A percentile compares a stretch with the other conserved stretches of the same genome.
phyloP scores from a whole-genome alignment of 1,140 invertebrate genomes.

The Drepana arcuata region DNA sequence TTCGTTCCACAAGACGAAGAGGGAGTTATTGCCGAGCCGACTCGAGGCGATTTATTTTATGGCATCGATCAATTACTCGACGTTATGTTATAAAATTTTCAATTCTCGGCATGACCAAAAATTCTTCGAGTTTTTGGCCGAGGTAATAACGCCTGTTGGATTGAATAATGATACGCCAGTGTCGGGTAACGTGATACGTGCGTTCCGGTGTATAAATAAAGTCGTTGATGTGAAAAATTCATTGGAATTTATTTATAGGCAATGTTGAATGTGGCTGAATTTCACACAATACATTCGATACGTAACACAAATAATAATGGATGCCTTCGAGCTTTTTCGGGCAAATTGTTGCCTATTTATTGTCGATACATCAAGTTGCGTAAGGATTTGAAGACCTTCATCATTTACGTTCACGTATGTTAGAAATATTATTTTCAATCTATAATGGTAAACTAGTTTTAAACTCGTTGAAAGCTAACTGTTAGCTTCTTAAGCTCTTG shows the following conservation, averaged over 20 bases:
- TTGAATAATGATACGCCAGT: conserved; percentile 45
- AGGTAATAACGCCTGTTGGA: conserved; percentile 47
- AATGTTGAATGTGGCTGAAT: conserved; percentile 26
- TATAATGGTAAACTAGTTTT: too few relatives aligned
- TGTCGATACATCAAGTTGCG: too few relatives aligned
- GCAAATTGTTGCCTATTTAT: too few relatives aligned
- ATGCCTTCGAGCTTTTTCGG: too few relatives aligned
- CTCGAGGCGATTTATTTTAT: conserved; percentile 45
- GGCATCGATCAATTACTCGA: conserved; percentile 52
- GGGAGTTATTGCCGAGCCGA: conserved; percentile 14
- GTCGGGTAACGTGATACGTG: conserved; percentile 50
- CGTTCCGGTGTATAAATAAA: conserved; percentile 53
- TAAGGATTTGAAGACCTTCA: too few relatives aligned
- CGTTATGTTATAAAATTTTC: conserved; percentile 47
- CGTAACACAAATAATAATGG: too few relatives aligned
- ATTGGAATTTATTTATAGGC: conserved; percentile 54
- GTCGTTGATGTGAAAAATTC: conserved; percentile 53
- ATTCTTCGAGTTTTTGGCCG: conserved; percentile 26
- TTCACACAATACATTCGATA: conserved; percentile 16
- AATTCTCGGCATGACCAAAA: conserved; percentile 27
- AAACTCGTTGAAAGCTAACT: too few relatives aligned
- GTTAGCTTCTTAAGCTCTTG: too few relatives aligned
- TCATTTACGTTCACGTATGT: too few relatives aligned
- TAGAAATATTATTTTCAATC: too few relatives aligned
- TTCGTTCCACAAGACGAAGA: conserved; percentile 26